Conservation (phyloP, 2,888 invertebrate genomes). For the Argynnis bischoffii region DNA sequence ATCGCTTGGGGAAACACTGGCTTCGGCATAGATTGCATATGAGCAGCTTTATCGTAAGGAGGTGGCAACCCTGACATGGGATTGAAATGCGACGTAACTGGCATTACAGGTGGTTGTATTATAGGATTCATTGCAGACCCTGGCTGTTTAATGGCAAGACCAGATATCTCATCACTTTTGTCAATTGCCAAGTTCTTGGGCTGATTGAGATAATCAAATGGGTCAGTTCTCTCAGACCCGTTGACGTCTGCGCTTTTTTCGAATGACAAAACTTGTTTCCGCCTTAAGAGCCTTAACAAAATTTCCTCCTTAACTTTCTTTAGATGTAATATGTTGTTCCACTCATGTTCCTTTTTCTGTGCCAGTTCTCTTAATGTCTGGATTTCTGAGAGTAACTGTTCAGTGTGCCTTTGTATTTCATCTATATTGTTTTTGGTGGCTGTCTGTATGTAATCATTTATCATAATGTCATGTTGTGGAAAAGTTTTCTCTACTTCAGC, state of each 20-base stretch:
- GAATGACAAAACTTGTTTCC: slow-evolving; percentile 84
- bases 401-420: slow-evolving; percentile 84
- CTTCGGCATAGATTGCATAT: slow-evolving; percentile 71
- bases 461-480: slow-evolving; percentile 82
- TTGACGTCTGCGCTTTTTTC: slow-evolving; percentile 71
- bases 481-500: slow-evolving; percentile 78
- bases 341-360: slow-evolving; percentile 91
- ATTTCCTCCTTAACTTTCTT: slow-evolving; percentile 94
- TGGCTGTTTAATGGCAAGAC: slow-evolving; percentile 68
- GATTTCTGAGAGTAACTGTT: slow-evolving; percentile 85
- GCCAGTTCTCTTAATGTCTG: slow-evolving; percentile 88
- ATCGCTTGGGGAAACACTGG: slow-evolving; percentile 70
- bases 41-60: slow-evolving; percentile 73
- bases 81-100: slow-evolving; percentile 67
- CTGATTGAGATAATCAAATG: slow-evolving; percentile 72
- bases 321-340: slow-evolving; percentile 91
- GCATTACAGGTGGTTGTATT: slow-evolving; percentile 65
- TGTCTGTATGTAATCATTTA: slow-evolving; percentile 84
- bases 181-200: slow-evolving; percentile 73
- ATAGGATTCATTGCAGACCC: slow-evolving; percentile 60
- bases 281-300: slow-evolving; percentile 86
- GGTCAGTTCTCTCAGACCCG: slow-evolving; percentile 65
- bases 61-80: slow-evolving; percentile 72
- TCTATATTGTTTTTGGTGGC: slow-evolving; percentile 83
- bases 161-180: slow-evolving; percentile 77